Evolutionary conservation across 1,140 invertebrate genomes (phyloP).

Genomic region (Coenobita brevimanus): DNA sequence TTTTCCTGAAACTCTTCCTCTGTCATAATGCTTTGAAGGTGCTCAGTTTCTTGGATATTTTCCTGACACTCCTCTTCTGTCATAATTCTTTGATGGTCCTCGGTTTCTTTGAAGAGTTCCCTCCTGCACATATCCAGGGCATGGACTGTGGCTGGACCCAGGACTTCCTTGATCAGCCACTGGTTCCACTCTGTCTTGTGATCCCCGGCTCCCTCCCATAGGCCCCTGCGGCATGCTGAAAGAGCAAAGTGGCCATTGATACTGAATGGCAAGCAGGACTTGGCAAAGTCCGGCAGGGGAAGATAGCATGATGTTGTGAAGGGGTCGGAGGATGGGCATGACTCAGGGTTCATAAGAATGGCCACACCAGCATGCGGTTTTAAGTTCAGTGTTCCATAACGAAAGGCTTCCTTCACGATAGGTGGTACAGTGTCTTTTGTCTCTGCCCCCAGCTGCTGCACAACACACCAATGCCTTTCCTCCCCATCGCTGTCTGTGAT

Average conservation of each 20-base stretch:
- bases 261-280: conserved; percentile 35
- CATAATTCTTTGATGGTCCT: not conserved
- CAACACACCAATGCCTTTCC: conserved; percentile 4
- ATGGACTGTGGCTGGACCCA: conserved; percentile 13
- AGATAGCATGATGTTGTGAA: conserved; percentile 43
- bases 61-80: not conserved
- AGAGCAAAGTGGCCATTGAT: conserved; percentile 48
- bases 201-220: conserved; percentile 26
- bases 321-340: not conserved
- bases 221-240: not conserved
- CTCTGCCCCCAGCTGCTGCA: conserved; percentile 30
- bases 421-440: not conserved
- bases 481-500: not conserved
- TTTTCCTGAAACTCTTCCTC: not conserved
- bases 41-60: not conserved
- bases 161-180: conserved; percentile 39
- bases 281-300: conserved; percentile 1
- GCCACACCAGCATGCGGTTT: conserved; percentile 39
- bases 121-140: not conserved
- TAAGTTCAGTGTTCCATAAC: not conserved
- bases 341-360: not conserved
- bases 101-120: not conserved
- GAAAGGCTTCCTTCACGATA: conserved; percentile 23
- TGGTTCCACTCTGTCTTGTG: conserved; percentile 11
- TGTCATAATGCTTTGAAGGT: not conserved